phyloP scores from a whole-genome alignment of 64 coral and sea anemone species.

The Catalaphyllia jardinei region DNA sequence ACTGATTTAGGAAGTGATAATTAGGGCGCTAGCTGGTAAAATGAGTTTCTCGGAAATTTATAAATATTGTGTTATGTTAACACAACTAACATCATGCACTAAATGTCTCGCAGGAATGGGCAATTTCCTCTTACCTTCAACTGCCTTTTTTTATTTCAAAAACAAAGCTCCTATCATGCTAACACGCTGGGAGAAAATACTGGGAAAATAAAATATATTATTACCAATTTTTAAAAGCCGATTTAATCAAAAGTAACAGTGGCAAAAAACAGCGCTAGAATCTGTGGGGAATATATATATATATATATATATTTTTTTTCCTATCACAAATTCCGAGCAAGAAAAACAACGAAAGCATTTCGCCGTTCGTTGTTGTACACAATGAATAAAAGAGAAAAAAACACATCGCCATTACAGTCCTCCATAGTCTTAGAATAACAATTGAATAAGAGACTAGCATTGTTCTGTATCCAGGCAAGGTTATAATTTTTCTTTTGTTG shows the following conservation, averaged over 20 bases:
- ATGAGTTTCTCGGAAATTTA: slow-evolving; percentile 21
- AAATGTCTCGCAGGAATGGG: background rate
- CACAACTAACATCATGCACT: background rate
- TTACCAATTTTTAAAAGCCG: background rate
- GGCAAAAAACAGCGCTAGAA: background rate
- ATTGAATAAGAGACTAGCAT: slow-evolving; percentile 29
- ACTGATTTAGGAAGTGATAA: slow-evolving; percentile 16
- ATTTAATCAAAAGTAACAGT: slow-evolving; percentile 29
- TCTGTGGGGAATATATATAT: background rate
- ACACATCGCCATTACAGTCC: slow-evolving; percentile 16
- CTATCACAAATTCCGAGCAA: background rate
- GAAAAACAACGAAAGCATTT: background rate
- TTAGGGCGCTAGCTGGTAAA: slow-evolving; percentile 5
- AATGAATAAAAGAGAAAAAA: slow-evolving; percentile 20
- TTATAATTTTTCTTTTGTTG: slow-evolving; percentile 50
- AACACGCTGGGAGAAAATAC: background rate
- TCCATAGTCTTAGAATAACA: slow-evolving; percentile 14
- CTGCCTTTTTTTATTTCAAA: background rate
- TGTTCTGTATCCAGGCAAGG: slow-evolving; percentile 23
- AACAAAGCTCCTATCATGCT: background rate
- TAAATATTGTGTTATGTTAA: slow-evolving; percentile 38
- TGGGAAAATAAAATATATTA: background rate
- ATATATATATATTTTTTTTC: too few species aligned
- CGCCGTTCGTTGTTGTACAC: slow-evolving; percentile 1
- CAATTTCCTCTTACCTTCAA: background rate